phyloP scores from a whole-genome alignment of 1,140 invertebrate genomes.

The Drosophila repletoides region DNA sequence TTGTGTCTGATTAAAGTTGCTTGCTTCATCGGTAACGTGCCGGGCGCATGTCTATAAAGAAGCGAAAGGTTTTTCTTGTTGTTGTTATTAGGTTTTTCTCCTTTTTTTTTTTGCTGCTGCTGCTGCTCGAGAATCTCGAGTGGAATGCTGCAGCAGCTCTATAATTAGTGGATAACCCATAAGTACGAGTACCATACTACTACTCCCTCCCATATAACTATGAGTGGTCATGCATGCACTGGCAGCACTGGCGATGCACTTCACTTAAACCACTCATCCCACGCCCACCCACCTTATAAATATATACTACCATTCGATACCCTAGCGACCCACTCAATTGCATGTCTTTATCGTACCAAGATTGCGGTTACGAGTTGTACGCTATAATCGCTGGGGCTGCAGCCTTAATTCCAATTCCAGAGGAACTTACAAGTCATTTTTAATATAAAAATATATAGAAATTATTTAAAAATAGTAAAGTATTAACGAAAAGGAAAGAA shows the following conservation, averaged over 20 bases:
- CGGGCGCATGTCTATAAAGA: constrained; percentile 66
- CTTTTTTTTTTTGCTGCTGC: no score
- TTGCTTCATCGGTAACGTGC: constrained; percentile 78
- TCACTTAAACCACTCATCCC: background rate
- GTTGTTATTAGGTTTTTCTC: constrained; percentile 49
- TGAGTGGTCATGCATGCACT: constrained; percentile 48
- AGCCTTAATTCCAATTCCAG: no score
- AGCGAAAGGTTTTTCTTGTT: constrained; percentile 22
- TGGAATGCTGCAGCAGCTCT: constrained; percentile 51
- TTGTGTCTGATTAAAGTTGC: constrained; percentile 74
- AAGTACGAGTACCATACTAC: constrained; percentile 50
- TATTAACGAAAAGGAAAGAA: no score
- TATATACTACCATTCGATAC: no score
- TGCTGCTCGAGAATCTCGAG: constrained; percentile 49
- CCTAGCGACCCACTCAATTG: constrained; percentile 34
- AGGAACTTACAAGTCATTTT: constrained; percentile 1
- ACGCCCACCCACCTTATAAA: constrained; percentile 36
- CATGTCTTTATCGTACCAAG: constrained; percentile 30
- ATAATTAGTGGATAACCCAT: constrained; percentile 67
- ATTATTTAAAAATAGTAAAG: no score
- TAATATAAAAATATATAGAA: no score
- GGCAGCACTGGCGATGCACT: constrained; percentile 1
- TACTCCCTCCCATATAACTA: background rate
- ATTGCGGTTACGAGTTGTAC: constrained; percentile 42
- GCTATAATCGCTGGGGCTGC: constrained; percentile 21